Evolutionary conservation across 1,140 invertebrate genomes (phyloP), one percentile per base, ranked within the genome.

Genomic region (Doryteuthis pealeii): DNA sequence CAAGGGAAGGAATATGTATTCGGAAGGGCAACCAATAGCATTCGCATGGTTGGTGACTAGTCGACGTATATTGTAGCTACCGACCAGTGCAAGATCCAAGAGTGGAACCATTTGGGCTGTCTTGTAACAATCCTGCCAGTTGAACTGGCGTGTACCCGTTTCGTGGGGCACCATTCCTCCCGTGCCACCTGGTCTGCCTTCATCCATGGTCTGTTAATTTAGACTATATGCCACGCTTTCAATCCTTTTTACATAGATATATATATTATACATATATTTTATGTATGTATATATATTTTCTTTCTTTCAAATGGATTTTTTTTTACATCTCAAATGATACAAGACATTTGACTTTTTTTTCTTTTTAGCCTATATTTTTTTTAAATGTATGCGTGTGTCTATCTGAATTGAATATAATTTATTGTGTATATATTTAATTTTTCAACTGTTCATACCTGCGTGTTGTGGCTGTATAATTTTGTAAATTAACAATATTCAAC

Each of bases 61-160:
- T 40, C 73, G 71, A 28, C 74, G 75, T 43, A 72, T 72, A 54
- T 67, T 66, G 26, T 54, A 28, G 4, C 78, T 76, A 62, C 75
- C 76, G 8, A 75, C 69, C 32, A 28, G 6, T 10, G 62, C 72
- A 22, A 73, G 67, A 35, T 79, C 78, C 32, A 76, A 75, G 10
- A 79, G 74, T 1, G 70, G n/a, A 2, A 79, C 73, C 72, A 73
- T 79, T 35, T 79, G 78, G 0, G 78, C 78, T 10, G 75, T 77
- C 65, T 70, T 65, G 78, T 79, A 79, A n/a, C 65, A 75, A 54
- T 74, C 70, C 28, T 71, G 58, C 78, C 78, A 79, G 30, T 70
- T 66, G 2, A 66, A 66, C 30, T 66, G 65, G n/a, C 30, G 22
- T 31, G 65, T n/a, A 26, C 65, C 65, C n/a, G n/a, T 18, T 1